These are phyloP conservation scores for Alexandromys fortis DNA, from an alignment of 2,113 vertebrate species.

Conservation along the genomic window DNA sequence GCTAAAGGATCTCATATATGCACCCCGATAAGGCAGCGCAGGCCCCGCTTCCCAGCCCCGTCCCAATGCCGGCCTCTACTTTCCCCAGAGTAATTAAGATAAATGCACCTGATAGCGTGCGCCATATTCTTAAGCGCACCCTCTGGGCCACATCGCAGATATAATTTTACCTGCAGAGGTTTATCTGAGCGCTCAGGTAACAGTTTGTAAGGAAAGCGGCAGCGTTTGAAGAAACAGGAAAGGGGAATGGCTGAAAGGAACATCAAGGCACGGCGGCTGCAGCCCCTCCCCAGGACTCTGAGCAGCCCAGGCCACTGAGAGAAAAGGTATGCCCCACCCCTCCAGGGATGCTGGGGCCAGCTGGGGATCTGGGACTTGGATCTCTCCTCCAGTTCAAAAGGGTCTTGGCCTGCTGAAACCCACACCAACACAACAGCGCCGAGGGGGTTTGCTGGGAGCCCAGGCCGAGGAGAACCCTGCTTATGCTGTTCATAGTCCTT, in stretches of 20 bases:
- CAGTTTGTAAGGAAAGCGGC: conserved; percentile 84
- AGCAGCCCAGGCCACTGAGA: not conserved
- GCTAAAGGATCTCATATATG: conserved; percentile 85
- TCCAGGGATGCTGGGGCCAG: conserved; percentile 7
- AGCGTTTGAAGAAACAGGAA: conserved; percentile 84
- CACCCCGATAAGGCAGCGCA: conserved; percentile 81
- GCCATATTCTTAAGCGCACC: conserved; percentile 83
- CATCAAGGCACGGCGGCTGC: conserved; percentile 63
- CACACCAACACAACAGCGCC: not conserved
- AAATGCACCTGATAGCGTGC: conserved; percentile 88
- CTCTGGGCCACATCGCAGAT: conserved; percentile 82
- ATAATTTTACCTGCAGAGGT: conserved; percentile 86
- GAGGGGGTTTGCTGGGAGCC: conserved; percentile 15
- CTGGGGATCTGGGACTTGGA: not conserved
- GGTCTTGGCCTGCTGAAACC: conserved; percentile 49
- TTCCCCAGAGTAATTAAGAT: conserved; percentile 89
- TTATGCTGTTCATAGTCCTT: rapidly evolving
- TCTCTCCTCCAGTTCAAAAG: conserved; percentile 72
- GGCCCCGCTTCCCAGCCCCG: conserved; percentile 77
- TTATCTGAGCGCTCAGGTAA: conserved; percentile 86
- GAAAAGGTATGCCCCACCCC: not conserved
- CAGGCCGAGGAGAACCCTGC: not conserved
- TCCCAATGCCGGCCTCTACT: conserved; percentile 83
- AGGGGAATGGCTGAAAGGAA: conserved; percentile 66
- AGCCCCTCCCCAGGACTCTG: not conserved